Base-by-base conservation (phyloP, 2,113 vertebrate species). In the Romanogobio albipinnatus region DNA sequence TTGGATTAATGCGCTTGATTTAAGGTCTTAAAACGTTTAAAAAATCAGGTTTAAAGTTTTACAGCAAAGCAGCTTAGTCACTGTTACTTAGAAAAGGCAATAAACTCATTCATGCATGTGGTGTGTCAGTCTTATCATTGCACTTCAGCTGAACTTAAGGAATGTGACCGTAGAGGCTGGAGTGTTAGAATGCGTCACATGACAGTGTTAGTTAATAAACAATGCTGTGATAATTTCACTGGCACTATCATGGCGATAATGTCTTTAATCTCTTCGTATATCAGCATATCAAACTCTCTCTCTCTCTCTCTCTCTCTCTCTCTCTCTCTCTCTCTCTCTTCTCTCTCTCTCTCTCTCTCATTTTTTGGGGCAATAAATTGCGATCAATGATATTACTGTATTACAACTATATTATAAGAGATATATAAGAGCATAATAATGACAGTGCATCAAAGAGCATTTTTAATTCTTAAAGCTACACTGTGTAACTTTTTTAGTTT, bases 41-140 rank as follows among this genome's bases (percentile, higher is more conserved):
- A 39, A 56, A 2, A 24, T 26, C 29, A 22, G 33, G 39, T 76
- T 29, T 9, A 17, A 62, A 45, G 33, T 43, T 49, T 3, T 64
- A 62, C 29, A 45, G 66, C 4, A 53, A 80, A 68, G 24, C 78
- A 68, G 78, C 61, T 64, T 81, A 51, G 78, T 81, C 78, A 81
- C 78, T 68, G 43, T 53, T 26, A 81, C 5, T 81, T 43, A 5
- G 26, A 26, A 81, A 66, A 29, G 19, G 19, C 33, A 0, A 7
- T n/a, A 43, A 77, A n/a, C 29, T 36, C 8, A 68, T 24, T 59
- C 17, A n/a, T 36, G 26, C 2, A 4, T 45, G 56, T 62, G 22
- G 36, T 45, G 29, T 29, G 36, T 22, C 3, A 7, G 2, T 66
- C 62, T 81, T 47, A 51, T 81, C 45, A 26, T 26, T 62, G 39